Conservation (phyloP, 2,888 invertebrate species). For the Pachydiplax longipennis region DNA sequence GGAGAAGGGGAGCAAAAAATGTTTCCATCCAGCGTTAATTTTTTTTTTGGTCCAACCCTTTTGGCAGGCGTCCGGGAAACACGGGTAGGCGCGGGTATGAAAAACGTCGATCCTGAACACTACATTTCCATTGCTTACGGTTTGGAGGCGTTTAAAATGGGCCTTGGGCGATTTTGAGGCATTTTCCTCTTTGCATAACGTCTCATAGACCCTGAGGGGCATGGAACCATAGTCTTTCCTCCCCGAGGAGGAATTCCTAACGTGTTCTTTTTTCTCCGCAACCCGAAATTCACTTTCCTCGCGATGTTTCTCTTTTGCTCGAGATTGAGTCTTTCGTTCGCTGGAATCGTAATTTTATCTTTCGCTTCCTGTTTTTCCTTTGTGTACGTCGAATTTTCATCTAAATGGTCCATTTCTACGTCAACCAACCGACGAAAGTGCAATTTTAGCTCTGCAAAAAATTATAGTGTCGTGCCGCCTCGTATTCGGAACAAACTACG, state of each 20-base stretch:
- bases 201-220: neutral
- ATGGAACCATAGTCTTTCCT: neutral
- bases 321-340: too few relatives aligned
- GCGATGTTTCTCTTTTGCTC: neutral
- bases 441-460: too few relatives aligned
- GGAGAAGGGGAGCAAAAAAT: neutral
- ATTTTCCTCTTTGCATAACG: slow-evolving; percentile 18
- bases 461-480: too few relatives aligned
- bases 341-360: too few relatives aligned
- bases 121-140: slow-evolving; percentile 3
- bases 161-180: neutral
- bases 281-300: slow-evolving; percentile 10
- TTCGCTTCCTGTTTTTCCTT: too few relatives aligned
- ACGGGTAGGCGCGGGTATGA: neutral
- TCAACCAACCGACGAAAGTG: too few relatives aligned
- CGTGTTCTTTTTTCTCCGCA: neutral
- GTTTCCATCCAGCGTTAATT: neutral
- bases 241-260: neutral
- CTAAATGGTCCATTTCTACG: too few relatives aligned
- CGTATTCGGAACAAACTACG: too few relatives aligned
- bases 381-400: too few relatives aligned
- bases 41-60: neutral
- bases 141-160: slow-evolving; percentile 21
- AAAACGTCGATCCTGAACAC: neutral
- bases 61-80: neutral